Evolutionary conservation across 2,113 vertebrate genomes (phyloP).

Genomic region (Rhinoptilus africanus): DNA sequence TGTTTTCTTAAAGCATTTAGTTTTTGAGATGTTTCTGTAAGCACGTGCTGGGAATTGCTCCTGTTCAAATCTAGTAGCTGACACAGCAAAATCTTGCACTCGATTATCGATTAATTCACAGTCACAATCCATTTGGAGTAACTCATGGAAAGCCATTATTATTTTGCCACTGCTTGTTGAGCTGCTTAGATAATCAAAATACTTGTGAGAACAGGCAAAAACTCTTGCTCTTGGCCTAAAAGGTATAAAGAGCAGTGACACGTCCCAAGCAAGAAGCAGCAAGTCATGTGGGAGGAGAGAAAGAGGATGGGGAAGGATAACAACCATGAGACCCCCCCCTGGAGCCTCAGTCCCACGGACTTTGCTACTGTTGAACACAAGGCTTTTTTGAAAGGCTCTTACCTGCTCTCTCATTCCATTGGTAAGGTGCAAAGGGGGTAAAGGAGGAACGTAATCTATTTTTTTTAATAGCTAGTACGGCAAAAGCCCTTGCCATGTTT

Average conservation of each 20-base stretch:
- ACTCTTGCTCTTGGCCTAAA: not conserved
- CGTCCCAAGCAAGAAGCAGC: not conserved
- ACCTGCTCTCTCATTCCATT: not conserved
- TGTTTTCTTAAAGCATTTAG: not conserved
- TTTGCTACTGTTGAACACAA: fast-evolving
- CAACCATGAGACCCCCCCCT: not conserved
- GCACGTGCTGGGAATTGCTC: not conserved
- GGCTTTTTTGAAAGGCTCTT: not conserved
- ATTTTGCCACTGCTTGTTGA: constrained; percentile 8
- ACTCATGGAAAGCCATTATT: not conserved
- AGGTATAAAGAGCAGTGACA: not conserved
- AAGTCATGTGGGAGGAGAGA: not conserved
- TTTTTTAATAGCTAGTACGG: not conserved
- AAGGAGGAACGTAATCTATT: not conserved
- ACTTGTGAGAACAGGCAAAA: not conserved
- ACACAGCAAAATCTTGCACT: not conserved
- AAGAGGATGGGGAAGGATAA: not conserved
- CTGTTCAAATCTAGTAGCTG: not conserved
- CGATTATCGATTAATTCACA: not conserved
- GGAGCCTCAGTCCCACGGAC: not conserved
- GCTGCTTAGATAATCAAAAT: constrained; percentile 18
- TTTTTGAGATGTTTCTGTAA: not conserved
- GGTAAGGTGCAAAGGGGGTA: not conserved
- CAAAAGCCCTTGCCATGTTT: not conserved
- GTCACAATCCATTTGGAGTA: not conserved